phyloP scores from a whole-genome alignment of 2,797 vertebrate genomes.

The Typhlichthys eigenmanni region DNA sequence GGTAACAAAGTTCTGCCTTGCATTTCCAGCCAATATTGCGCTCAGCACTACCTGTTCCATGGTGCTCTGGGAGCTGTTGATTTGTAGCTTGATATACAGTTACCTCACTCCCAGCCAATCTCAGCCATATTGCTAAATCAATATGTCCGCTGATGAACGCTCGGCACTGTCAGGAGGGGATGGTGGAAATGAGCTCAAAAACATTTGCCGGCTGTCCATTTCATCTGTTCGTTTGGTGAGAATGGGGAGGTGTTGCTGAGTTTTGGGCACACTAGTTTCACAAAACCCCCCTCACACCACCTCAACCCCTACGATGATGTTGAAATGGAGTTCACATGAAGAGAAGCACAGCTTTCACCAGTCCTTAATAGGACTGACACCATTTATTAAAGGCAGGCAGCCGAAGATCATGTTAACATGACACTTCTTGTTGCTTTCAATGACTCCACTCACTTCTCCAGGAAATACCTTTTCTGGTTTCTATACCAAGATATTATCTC shows the following conservation, averaged over 20 bases:
- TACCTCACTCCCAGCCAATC: conserved; percentile 75
- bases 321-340: conserved; percentile 38
- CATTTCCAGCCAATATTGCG: conserved; percentile 34
- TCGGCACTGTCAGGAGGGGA: conserved; percentile 63
- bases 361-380: no score
- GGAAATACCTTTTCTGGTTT: no score
- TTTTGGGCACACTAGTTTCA: conserved; percentile 26
- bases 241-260: conserved; percentile 45
- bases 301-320: no score
- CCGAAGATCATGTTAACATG: no score
- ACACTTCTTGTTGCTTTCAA: no score
- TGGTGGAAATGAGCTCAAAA: conserved; percentile 75
- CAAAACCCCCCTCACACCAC: no score
- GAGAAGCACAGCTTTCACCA: conserved; percentile 14
- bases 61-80: conserved; percentile 61
- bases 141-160: conserved; percentile 72
- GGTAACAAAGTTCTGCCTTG: not conserved
- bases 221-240: conserved; percentile 67
- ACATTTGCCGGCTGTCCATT: conserved; percentile 68
- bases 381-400: no score
- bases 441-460: no score
- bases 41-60: conserved; percentile 43
- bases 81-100: conserved; percentile 71
- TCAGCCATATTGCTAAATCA: conserved; percentile 76
- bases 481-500: no score